Base-by-base conservation (phyloP, 2,888 invertebrate genomes). In the Alentia gelatinosa region DNA sequence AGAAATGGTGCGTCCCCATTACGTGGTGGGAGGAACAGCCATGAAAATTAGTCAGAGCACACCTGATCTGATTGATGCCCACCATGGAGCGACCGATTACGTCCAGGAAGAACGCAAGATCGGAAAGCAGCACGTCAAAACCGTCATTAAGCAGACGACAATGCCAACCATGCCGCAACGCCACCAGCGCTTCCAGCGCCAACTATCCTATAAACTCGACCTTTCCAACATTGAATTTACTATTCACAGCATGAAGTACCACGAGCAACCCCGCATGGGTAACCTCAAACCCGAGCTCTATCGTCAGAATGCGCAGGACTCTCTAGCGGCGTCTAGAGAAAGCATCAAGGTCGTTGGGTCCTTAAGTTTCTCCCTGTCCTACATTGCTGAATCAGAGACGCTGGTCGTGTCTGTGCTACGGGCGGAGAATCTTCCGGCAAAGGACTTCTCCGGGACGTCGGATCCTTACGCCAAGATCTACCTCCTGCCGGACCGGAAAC, bases 381-480 rank as follows among this genome's bases (percentile, higher is more conserved):
- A 98, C 96, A 98, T 98, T 94, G 97, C 97, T 93, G 98, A 98
- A 94, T 97, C 98, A 35, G 98, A 98, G 94, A 98, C 97, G 7
- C 97, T 98, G 0, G 97, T 98, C 75, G 98, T 98, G 0, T 98
- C 97, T 97, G 98, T 98, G 95, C 96, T 96, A 26, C 93, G 97
- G 95, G 98, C 98, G 0, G 97, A 97, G 79, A 97, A 98, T 94
- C 96, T 98, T n/a, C 98, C 98, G 0, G 97, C 98, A 91, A 98
- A 98, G 95, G 98, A 98, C 94, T 98, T 98, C 92, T 97, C 97
- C 0, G 98, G 98, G 12, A 98, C 98, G 95, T 98, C 98, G 92
- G 98, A 98, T 96, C 98, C 98, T 0, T 98, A 98, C 96, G 97
- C 98, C 93, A 98, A 98, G 96, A 97, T 98, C 89, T 98, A 98